Conservation (phyloP, 2,797 vertebrate species). For the Malurus leucopterus region DNA sequence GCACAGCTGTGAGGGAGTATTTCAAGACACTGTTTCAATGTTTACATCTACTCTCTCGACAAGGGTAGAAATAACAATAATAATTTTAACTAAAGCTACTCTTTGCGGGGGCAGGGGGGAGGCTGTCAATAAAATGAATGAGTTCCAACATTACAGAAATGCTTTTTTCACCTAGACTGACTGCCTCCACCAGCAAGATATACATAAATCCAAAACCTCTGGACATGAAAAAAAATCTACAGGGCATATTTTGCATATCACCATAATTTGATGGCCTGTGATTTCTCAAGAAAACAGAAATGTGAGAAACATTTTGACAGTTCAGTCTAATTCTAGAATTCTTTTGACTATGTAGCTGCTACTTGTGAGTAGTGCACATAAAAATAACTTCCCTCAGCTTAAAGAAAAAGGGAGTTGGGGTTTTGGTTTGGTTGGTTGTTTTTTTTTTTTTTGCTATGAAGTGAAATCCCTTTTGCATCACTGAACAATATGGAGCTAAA, state of each 20-base stretch:
- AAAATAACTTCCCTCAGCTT: not conserved
- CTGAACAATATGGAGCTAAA: not conserved
- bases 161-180: constrained; percentile 15
- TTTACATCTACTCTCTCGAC: not conserved
- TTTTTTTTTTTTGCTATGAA: not conserved
- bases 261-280: constrained; percentile 12
- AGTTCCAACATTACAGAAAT: not conserved
- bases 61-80: constrained; percentile 15
- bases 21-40: constrained; percentile 4
- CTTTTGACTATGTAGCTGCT: not conserved
- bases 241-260: constrained; percentile 10
- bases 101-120: not conserved
- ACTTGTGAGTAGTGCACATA: not conserved
- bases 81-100: not conserved
- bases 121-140: not conserved
- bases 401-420: not conserved
- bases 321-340: constrained; percentile 13
- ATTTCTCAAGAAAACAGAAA: constrained; percentile 55
- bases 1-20: not conserved
- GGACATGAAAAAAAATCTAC: not conserved
- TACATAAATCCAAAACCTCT: not conserved
- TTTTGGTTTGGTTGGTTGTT: not conserved
- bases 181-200: constrained; percentile 6
- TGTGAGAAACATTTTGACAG: constrained; percentile 37
- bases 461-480: not conserved